Evolutionary conservation across 1,140 invertebrate species (phyloP), one percentile per base, ranked within the genome.

Genomic region (Drosophila carrolli): DNA sequence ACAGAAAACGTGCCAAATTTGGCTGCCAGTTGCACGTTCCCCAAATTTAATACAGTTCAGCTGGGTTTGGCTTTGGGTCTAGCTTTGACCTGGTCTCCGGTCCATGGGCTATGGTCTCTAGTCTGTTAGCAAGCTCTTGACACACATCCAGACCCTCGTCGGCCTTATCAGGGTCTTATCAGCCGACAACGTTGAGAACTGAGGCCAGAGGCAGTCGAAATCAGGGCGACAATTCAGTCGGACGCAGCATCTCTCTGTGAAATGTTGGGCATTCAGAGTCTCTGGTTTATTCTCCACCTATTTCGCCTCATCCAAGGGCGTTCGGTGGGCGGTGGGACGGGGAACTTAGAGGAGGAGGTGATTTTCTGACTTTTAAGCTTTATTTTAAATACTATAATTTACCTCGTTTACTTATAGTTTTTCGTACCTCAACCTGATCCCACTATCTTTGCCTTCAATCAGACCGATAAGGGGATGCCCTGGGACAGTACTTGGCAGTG

Each of bases 1-100:
- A 88, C 83, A 86, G 44, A 86, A 86, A 88, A 88, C 84, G 83
- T 86, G 83, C 83, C 78, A 77, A 70, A 61, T 73, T 84, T 68
- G 72, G 60, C 83, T 82, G 51, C 54, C 65, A 77, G 75, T 78
- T 86, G 83, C 83, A 88, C 83, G 79, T 88, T 78, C 67, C 67
- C 56, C 75, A 82, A 88, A 86, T 83, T 79, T 62, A 76, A 88
- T 76, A 88, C 62, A 88, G 82, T 86, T 86, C 66, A 86, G 60
- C 61, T 48, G 68, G 70, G 71, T 51, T 75, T 75, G 73, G 73
- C 73, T 38, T 32, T 27, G 32, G 51, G 46, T 55, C 51, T 41
- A 71, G 54, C 54, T 75, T 57, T 66, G 73, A 65, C 73, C 61
- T 54, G 70, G 70, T 53, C 61, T 61, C 40, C n/a, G 32, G 9